Evolutionary conservation across 2,113 vertebrate genomes (phyloP).

Genomic region (Gnathonemus echidnorhynchus): DNA sequence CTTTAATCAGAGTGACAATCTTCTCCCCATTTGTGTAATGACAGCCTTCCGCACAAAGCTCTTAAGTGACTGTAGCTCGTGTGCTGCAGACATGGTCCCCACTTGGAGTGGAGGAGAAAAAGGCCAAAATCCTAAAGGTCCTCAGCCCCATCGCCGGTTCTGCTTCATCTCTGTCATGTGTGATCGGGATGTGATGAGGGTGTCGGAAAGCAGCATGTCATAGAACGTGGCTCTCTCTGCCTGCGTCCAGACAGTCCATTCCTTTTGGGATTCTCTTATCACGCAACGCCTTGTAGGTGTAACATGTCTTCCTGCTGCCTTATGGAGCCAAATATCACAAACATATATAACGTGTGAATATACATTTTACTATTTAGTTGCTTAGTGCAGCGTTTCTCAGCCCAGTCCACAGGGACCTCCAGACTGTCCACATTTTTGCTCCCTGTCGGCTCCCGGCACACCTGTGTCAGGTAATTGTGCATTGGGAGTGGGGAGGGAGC

Average conservation of each 20-base stretch:
- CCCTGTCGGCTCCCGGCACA: not conserved
- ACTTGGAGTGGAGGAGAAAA: not conserved
- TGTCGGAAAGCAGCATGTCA: not conserved
- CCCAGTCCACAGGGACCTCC: not conserved
- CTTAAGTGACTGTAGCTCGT: not conserved
- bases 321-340: not conserved
- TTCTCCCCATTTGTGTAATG: not conserved
- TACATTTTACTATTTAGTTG: not conserved
- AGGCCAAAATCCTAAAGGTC: not conserved
- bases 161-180: not conserved
- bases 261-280: not conserved
- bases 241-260: not conserved
- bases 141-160: too few species aligned
- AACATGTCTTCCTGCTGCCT: not conserved
- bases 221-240: not conserved
- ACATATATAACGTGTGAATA: not conserved
- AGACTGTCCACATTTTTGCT: not conserved
- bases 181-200: not conserved
- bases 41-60: not conserved
- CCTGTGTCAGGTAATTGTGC: not conserved
- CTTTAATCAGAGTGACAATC: not conserved
- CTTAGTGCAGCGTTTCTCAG: not conserved
- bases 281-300: not conserved
- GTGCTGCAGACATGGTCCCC: not conserved
- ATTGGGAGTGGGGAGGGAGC: not conserved